These are phyloP conservation scores for Acholoe squamosa DNA, from an alignment of 2,888 invertebrate genomes.

Conservation along the genomic window DNA sequence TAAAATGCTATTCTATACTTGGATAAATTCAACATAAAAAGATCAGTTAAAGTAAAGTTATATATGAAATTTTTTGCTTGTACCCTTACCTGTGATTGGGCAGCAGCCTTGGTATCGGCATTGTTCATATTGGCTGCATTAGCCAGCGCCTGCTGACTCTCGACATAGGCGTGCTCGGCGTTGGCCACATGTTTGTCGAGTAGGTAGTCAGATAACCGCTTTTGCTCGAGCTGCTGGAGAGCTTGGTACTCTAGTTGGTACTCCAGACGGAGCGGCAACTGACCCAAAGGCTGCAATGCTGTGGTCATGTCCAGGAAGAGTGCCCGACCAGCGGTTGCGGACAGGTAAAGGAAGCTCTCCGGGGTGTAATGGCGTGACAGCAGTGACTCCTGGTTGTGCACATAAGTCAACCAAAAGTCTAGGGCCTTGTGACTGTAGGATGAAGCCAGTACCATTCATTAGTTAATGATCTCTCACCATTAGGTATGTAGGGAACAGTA, in stretches of 20 bases:
- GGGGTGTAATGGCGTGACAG: conserved; percentile 91
- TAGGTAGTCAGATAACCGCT: conserved; percentile 66
- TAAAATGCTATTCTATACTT: no score
- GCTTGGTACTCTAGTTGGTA: conserved; percentile 67
- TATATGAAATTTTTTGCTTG: not conserved
- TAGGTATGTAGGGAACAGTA: no score
- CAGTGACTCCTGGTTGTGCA: conserved; percentile 92
- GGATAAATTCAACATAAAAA: no score
- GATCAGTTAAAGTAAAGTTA: not conserved
- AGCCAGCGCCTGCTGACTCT: conserved; percentile 57
- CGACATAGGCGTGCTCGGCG: conserved; percentile 44
- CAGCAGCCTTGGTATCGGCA: not conserved
- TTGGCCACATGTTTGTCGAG: conserved; percentile 67
- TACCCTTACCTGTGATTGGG: conserved; percentile 22
- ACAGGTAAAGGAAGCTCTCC: conserved; percentile 88
- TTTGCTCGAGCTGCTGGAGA: conserved; percentile 64
- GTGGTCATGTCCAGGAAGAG: conserved; percentile 90
- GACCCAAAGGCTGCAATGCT: conserved; percentile 90
- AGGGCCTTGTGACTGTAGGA: conserved; percentile 91
- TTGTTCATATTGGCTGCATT: conserved; percentile 48
- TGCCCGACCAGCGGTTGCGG: conserved; percentile 86
- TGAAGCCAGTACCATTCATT: no score
- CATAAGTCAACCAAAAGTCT: conserved; percentile 94
- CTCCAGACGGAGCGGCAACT: conserved; percentile 91
- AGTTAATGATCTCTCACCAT: no score